Percentiles rank a stretch among this genome's conserved stretches.
Evolutionary conservation across 2,888 invertebrate species (phyloP).

Genomic region (Euzophera pinguis): DNA sequence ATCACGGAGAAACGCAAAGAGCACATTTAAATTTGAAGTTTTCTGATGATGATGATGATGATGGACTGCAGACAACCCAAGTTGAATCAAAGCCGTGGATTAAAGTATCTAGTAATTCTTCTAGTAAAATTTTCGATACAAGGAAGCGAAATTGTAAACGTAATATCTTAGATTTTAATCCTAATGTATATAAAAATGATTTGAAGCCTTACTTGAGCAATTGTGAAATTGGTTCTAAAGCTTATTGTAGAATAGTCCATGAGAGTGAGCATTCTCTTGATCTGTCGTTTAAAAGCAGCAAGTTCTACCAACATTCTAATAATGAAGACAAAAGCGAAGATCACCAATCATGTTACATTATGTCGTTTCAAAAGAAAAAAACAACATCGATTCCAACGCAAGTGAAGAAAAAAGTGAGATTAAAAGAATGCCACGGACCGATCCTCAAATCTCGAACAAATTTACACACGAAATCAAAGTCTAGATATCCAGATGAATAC

Average conservation of each 20-base stretch:
- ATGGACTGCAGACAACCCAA: conserved; percentile 20
- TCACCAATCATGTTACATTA: conserved; percentile 43
- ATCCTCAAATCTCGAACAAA: conserved; percentile 17
- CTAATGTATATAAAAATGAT: conserved; percentile 22
- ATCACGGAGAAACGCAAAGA: conserved; percentile 30
- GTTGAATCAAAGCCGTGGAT: conserved; percentile 29
- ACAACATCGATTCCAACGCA: conserved; percentile 25
- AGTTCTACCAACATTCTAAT: conserved; percentile 23
- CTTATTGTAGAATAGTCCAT: conserved; percentile 25
- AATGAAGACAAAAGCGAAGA: conserved; percentile 31
- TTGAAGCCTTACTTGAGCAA: conserved; percentile 42
- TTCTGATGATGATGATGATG: conserved; percentile 30
- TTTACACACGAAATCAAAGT: conserved; percentile 13
- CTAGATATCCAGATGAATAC: conserved; percentile 26
- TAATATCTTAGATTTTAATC: neutral
- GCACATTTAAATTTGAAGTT: conserved; percentile 40
- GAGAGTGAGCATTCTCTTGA: conserved; percentile 37
- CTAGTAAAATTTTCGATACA: conserved; percentile 27
- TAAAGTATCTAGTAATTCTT: conserved; percentile 19
- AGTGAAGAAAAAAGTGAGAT: conserved; percentile 29
- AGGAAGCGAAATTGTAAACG: conserved; percentile 5
- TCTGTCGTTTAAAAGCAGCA: conserved; percentile 33
- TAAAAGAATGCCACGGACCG: conserved; percentile 27
- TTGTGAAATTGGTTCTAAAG: conserved; percentile 48
- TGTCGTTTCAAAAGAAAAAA: conserved; percentile 42